phyloP scores from a whole-genome alignment of 2,797 vertebrate genomes.

The Cynopterus sphinx region DNA sequence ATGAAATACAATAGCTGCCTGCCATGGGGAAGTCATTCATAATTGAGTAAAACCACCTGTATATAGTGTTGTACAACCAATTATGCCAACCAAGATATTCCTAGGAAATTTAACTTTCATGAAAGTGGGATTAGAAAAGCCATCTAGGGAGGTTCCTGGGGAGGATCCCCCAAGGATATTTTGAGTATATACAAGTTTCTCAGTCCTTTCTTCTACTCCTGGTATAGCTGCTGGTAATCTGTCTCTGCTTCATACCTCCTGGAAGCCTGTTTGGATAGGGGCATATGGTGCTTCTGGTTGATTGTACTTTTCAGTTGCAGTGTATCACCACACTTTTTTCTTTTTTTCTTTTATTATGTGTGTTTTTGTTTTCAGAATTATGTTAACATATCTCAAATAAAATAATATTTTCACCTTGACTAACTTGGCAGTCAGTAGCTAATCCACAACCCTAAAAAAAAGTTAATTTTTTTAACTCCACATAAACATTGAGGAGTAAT shows the following conservation, averaged over 20 bases:
- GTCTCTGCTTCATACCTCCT: neutral
- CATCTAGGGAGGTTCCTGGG: neutral
- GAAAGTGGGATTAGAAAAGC: neutral
- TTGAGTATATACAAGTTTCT: neutral
- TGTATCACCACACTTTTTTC: neutral
- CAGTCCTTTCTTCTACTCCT: neutral
- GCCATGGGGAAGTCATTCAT: neutral
- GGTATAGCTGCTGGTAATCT: neutral
- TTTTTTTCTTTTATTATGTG: neutral
- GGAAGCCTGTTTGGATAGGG: neutral
- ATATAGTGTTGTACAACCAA: neutral
- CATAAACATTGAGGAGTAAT: neutral
- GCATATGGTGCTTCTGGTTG: neutral
- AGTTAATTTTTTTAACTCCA: neutral
- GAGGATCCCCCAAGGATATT: neutral
- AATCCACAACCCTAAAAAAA: neutral
- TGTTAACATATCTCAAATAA: neutral
- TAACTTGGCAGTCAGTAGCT: neutral
- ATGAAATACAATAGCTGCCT: neutral
- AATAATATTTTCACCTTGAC: neutral
- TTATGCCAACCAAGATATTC: neutral
- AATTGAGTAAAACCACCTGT: neutral
- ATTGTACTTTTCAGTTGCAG: neutral
- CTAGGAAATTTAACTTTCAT: neutral
- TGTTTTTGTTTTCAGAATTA: conserved; percentile 22